Evolutionary conservation across 2,113 vertebrate species (phyloP).

Genomic region (Haemorhous mexicanus): DNA sequence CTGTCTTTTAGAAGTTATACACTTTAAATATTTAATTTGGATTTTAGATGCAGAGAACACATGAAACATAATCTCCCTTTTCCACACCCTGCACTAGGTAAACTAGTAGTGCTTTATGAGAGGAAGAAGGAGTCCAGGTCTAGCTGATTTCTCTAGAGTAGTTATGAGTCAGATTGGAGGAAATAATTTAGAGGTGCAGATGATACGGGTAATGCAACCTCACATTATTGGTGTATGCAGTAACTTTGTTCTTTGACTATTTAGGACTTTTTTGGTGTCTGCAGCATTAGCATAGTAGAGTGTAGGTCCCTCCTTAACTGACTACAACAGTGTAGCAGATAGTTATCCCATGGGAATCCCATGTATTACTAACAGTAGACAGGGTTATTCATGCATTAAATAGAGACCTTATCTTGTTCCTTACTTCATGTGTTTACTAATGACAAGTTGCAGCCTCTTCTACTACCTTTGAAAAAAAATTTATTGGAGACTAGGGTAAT

Average conservation of each 20-base stretch:
- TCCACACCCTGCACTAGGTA: fast-evolving
- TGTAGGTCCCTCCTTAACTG: neutral
- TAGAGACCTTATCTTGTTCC: neutral
- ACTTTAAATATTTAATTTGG: neutral
- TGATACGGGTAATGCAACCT: neutral
- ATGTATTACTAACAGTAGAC: neutral
- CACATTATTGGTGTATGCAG: neutral
- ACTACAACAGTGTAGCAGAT: neutral
- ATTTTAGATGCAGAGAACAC: neutral
- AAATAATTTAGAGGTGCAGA: neutral
- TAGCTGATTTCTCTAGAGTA: neutral
- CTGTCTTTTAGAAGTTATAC: neutral
- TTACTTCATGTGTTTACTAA: neutral
- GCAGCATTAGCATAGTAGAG: neutral
- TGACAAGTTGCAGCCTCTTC: neutral
- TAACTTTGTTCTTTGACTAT: neutral
- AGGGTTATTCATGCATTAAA: neutral
- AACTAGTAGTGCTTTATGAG: neutral
- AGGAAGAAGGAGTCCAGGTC: neutral
- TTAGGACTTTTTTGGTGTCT: neutral
- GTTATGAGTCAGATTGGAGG: neutral
- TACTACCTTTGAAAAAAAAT: neutral
- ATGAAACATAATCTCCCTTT: neutral
- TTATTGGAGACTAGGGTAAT: neutral
- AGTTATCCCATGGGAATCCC: neutral